Conservation (phyloP, 2,888 invertebrate species). For the Orgyia antiqua region DNA sequence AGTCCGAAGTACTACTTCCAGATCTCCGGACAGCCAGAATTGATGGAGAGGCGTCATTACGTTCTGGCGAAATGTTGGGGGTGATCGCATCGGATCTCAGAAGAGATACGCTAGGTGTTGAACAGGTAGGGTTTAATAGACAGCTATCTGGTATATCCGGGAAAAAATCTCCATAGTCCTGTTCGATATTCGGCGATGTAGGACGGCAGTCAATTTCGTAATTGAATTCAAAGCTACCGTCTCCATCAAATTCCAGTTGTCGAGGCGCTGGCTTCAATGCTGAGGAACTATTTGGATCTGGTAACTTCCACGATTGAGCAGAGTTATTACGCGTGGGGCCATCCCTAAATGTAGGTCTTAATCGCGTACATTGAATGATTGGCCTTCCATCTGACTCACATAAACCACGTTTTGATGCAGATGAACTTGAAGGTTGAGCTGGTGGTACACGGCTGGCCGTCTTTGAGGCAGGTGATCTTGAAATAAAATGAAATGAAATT, state of each 20-base stretch:
- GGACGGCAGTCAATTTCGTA: not conserved
- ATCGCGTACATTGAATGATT: conserved; percentile 9
- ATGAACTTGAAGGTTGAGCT: too few relatives aligned
- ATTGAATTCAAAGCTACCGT: conserved; percentile 1
- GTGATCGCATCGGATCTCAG: too few relatives aligned
- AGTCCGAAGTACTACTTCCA: too few relatives aligned
- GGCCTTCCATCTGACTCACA: conserved; percentile 11
- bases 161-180: not conserved
- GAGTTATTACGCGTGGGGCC: conserved; percentile 4
- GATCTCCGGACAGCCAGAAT: too few relatives aligned
- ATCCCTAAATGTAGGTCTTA: conserved; percentile 10
- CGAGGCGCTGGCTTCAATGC: conserved; percentile 1
- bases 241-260: not conserved
- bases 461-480: too few relatives aligned
- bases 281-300: conserved; percentile 1
- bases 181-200: not conserved
- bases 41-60: too few relatives aligned
- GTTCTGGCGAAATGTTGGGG: too few relatives aligned
- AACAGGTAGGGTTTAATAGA: not conserved
- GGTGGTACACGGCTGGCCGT: too few relatives aligned
- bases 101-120: not conserved
- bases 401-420: conserved; percentile 11
- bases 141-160: conserved; percentile 1
- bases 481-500: too few relatives aligned
- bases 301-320: not conserved